phyloP scores from a whole-genome alignment of 2,888 invertebrate species.

The Acleris holmiana region DNA sequence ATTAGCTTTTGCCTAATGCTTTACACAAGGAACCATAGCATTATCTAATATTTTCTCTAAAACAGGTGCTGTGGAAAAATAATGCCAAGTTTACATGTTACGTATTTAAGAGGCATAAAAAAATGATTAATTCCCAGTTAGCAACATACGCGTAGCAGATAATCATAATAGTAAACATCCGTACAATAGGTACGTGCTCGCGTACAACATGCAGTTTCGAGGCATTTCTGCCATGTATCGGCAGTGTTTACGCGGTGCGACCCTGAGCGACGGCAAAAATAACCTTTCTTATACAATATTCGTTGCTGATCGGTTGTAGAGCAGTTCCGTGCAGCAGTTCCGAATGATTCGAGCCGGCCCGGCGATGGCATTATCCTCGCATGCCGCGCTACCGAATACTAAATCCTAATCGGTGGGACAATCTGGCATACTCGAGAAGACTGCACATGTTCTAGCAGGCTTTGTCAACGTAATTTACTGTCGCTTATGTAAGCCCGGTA shows the following conservation, averaged over 20 bases:
- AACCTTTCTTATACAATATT: conserved; percentile 57
- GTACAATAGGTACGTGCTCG: conserved; percentile 36
- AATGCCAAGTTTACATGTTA: conserved; percentile 25
- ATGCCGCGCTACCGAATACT: conserved; percentile 13
- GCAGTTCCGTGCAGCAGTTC: conserved; percentile 41
- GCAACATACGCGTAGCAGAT: conserved; percentile 35
- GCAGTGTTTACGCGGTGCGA: conserved; percentile 51
- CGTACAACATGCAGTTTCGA: conserved; percentile 38
- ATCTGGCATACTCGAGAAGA: background rate
- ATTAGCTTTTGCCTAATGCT: no score
- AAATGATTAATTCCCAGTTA: conserved; percentile 30
- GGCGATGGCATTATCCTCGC: conserved; percentile 13
- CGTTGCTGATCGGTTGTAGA: conserved; percentile 48
- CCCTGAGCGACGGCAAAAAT: conserved; percentile 57
- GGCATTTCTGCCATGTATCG: conserved; percentile 44
- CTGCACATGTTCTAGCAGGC: background rate
- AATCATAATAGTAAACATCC: conserved; percentile 43
- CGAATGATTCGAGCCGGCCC: conserved; percentile 42
- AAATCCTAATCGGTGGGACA: conserved; percentile 15
- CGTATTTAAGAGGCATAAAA: conserved; percentile 21
- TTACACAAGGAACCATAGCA: no score
- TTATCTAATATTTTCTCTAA: background rate
- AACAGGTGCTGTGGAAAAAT: conserved; percentile 11
- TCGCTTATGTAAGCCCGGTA: no score
- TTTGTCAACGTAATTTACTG: conserved; percentile 7